phyloP scores from a whole-genome alignment of 2,888 invertebrate species.

The Deilephila porcellus region DNA sequence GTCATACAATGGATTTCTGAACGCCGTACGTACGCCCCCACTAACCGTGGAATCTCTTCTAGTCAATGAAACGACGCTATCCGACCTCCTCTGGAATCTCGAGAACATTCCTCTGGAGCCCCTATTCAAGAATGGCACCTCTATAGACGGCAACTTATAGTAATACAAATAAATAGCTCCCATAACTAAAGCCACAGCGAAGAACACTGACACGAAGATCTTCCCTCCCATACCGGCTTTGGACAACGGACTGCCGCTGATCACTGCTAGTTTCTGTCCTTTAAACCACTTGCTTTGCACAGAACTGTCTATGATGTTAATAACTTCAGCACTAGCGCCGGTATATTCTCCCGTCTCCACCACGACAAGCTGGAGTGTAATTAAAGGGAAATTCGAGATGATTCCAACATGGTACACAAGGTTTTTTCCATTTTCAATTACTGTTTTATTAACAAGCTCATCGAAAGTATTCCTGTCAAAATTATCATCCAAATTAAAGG shows the following conservation, averaged over 20 bases:
- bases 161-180: slow-evolving; percentile 67
- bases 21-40: slow-evolving; percentile 58
- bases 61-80: slow-evolving; percentile 74
- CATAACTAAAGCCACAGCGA: slow-evolving; percentile 60
- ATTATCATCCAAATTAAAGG: slow-evolving; percentile 58
- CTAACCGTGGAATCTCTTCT: slow-evolving; percentile 67
- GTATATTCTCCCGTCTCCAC: slow-evolving; percentile 69
- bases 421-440: slow-evolving; percentile 53
- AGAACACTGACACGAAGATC: slow-evolving; percentile 69
- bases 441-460: slow-evolving; percentile 55
- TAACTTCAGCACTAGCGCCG: slow-evolving; percentile 64
- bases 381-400: slow-evolving; percentile 28
- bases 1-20: slow-evolving; percentile 75
- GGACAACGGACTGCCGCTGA: slow-evolving; percentile 68
- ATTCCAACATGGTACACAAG: slow-evolving; percentile 67
- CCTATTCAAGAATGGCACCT: slow-evolving; percentile 49
- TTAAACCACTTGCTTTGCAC: slow-evolving; percentile 58
- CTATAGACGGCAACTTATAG: slow-evolving; percentile 58
- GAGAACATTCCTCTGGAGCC: slow-evolving; percentile 54
- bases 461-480: slow-evolving; percentile 63
- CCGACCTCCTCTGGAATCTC: slow-evolving; percentile 68
- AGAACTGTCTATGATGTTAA: slow-evolving; percentile 57
- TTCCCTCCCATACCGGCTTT: slow-evolving; percentile 62
- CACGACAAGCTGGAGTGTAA: slow-evolving; percentile 63
- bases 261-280: slow-evolving; percentile 50